These are phyloP conservation scores for Lasioglossum villosulum DNA, from an alignment of 2,888 invertebrate genomes.

Conservation along the genomic window DNA sequence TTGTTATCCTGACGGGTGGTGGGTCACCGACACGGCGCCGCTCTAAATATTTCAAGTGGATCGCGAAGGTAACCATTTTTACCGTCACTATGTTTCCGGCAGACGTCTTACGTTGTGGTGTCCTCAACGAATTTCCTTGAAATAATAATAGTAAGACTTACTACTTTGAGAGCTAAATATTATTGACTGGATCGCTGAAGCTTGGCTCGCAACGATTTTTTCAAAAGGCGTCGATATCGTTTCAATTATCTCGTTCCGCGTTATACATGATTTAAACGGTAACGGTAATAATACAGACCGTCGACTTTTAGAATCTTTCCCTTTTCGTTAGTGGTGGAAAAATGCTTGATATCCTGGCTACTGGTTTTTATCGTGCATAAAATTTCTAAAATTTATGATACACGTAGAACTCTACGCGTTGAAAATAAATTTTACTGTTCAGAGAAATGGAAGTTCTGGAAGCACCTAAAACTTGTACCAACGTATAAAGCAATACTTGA, in stretches of 20 bases:
- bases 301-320: neutral
- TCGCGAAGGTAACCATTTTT: neutral
- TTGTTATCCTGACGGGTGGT: neutral
- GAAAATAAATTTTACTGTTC: neutral
- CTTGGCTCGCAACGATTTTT: neutral
- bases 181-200: no score
- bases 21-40: neutral
- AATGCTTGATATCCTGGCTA: neutral
- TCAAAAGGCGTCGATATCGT: no score
- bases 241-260: no score
- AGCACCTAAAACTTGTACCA: no score
- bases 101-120: no score
- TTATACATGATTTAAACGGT: no score
- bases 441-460: neutral
- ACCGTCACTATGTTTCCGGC: neutral
- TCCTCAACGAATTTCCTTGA: no score
- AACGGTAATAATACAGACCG: neutral
- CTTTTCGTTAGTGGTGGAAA: neutral
- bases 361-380: neutral
- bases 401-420: neutral
- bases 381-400: neutral
- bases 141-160: neutral
- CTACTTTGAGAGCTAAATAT: no score
- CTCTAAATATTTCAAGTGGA: slow-evolving; percentile 6
- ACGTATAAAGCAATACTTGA: no score